These are phyloP conservation scores for Lepidochitona cinerea DNA, from an alignment of 2,888 invertebrate genomes.

Conservation along the genomic window DNA sequence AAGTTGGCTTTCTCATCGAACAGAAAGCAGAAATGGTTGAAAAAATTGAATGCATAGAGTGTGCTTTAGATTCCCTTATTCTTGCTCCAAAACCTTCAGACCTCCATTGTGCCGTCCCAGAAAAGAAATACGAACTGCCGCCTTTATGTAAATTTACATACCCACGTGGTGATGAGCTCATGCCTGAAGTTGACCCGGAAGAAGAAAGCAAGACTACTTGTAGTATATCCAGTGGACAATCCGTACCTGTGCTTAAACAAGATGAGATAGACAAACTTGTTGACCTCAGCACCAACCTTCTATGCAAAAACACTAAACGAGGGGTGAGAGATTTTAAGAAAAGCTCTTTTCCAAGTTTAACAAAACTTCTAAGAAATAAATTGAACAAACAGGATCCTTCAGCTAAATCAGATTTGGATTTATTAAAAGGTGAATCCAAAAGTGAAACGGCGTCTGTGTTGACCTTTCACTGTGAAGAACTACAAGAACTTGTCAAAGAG, in stretches of 20 bases:
- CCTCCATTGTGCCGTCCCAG: neutral
- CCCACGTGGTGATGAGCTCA: neutral
- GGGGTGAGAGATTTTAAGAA: neutral
- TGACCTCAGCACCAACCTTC: neutral
- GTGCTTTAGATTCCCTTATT: neutral
- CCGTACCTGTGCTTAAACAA: neutral
- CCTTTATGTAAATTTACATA: neutral
- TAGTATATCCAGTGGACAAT: neutral
- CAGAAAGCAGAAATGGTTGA: constrained; percentile 5
- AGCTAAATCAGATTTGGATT: neutral
- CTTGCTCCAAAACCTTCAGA: constrained; percentile 2
- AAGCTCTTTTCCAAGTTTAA: neutral
- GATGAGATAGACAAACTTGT: neutral
- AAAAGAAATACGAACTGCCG: constrained; percentile 4
- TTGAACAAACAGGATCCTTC: neutral
- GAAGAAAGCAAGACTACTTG: neutral
- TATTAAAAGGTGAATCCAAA: neutral
- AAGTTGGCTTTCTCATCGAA: constrained; percentile 2
- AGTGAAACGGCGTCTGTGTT: neutral
- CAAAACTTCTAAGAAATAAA: neutral
- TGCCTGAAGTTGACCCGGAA: neutral
- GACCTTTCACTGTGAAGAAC: neutral
- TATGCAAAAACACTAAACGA: constrained; percentile 1
- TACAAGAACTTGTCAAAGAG: neutral
- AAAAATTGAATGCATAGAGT: constrained; percentile 6